Percentiles rank a stretch among this genome's conserved stretches.
Conservation (phyloP, 2,888 invertebrate genomes). For the Tolmerus cingulatus region DNA sequence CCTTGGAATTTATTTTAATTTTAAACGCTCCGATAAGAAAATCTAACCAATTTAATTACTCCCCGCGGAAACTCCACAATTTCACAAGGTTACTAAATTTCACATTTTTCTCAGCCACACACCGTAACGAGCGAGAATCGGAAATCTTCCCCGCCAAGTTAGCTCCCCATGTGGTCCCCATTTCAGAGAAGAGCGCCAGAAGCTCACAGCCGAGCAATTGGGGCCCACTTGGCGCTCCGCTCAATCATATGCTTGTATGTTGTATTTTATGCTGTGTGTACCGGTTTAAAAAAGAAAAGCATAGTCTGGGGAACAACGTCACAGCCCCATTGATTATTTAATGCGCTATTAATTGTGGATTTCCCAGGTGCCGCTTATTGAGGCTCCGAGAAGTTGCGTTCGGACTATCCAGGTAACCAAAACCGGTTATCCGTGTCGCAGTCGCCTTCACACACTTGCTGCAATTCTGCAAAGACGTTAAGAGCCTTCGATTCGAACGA, state of each 20-base stretch:
- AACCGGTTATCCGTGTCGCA: background rate
- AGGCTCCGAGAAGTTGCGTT: background rate
- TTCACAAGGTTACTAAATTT: background rate
- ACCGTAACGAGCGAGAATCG: background rate
- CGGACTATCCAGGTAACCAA: background rate
- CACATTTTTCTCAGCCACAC: background rate
- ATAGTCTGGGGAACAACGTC: background rate
- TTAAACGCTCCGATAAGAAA: background rate
- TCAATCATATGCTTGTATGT: background rate
- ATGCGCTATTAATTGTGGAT: background rate
- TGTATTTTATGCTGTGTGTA: background rate
- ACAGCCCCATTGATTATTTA: background rate
- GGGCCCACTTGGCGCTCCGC: background rate
- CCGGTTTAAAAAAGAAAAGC: background rate
- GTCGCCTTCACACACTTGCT: background rate
- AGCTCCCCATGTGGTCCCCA: background rate
- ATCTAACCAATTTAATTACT: background rate
- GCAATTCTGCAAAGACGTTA: background rate
- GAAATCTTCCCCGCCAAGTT: background rate
- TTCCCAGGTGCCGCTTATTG: background rate
- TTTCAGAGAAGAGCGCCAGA: background rate
- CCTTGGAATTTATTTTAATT: background rate
- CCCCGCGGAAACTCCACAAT: background rate
- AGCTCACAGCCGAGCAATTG: background rate
- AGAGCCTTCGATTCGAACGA: background rate